Evolutionary conservation across 2,888 invertebrate species (phyloP), one percentile per base, ranked within the genome.

Genomic region (Hyposoter didymator): DNA sequence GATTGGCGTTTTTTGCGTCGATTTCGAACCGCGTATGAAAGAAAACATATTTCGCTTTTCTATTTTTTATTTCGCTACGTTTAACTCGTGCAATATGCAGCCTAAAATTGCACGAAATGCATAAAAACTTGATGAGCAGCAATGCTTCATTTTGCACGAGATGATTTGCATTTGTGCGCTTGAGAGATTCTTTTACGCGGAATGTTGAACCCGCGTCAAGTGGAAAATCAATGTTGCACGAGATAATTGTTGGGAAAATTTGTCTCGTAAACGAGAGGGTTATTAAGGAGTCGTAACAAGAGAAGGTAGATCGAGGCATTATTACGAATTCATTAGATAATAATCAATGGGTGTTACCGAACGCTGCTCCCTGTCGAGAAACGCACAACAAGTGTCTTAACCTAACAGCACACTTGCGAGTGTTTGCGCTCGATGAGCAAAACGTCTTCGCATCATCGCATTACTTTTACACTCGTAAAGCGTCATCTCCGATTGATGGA

Each of bases 381-480:
- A 59, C 59, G 28, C 6, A 59, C 28, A 59, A 14, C 59, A 59
- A 59, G 28, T 59, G 28, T 59, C 28, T 59, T 12, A 59, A 59
- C 59, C 59, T 59, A 5, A 28, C 28, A 28, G 19, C 52, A 28
- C 47, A 28, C 47, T 49, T 28, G 22, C 28, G 28, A 59, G 59
- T 12, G 14, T 59, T 59, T 14, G 28, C 22, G 14, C 73, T 66
- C 62, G 52, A 83, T 39, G 70, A 22, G 73, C n/a, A 39, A 59
- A 55, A 70, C 19, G 17, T 62, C 67, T 62, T 78, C 32, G 67
- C 78, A 64, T 69, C 67, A 28, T 55, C 59, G 32, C 76, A 35
- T 47, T 22, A 75, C 67, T 84, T 84, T 78, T 62, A 55, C 76
- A 79, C 73, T 74, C 73, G 86, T 86, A 82, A 87, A 85, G 47